Percentiles rank a stretch among this genome's conserved stretches.
phyloP scores from a whole-genome alignment of 2,888 invertebrate genomes.

The Axea sp. region DNA sequence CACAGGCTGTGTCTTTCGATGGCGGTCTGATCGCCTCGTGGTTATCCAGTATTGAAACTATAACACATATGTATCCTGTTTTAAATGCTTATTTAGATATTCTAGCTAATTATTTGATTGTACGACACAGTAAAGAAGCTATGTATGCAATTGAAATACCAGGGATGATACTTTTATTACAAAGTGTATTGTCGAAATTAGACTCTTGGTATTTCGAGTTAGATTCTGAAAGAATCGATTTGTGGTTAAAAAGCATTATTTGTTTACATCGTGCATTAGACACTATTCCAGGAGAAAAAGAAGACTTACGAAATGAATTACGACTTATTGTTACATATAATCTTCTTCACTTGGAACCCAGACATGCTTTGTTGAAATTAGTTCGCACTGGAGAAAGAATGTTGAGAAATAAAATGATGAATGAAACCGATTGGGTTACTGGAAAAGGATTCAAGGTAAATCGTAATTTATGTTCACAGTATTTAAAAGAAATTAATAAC shows the following conservation, averaged over 20 bases:
- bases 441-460: constrained; percentile 76
- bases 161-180: constrained; percentile 77
- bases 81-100: constrained; percentile 76
- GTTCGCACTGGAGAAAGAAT: constrained; percentile 75
- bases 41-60: constrained; percentile 77
- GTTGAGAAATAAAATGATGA: constrained; percentile 76
- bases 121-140: constrained; percentile 74
- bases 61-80: constrained; percentile 76
- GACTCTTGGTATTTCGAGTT: constrained; percentile 78
- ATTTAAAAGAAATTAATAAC: too few relatives aligned
- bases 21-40: constrained; percentile 77
- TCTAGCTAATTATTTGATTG: constrained; percentile 73
- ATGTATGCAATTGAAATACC: constrained; percentile 77
- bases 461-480: background rate
- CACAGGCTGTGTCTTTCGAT: constrained; percentile 76
- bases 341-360: constrained; percentile 75
- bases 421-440: constrained; percentile 77
- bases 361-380: constrained; percentile 76
- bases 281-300: constrained; percentile 67
- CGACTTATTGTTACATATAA: constrained; percentile 77
- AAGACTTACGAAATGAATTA: constrained; percentile 74
- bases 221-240: constrained; percentile 74
- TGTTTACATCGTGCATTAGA: constrained; percentile 76
- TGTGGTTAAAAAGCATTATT: constrained; percentile 76
- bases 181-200: constrained; percentile 76